Conservation (phyloP, 2,888 invertebrate species). For the Lathronympha strigana region DNA sequence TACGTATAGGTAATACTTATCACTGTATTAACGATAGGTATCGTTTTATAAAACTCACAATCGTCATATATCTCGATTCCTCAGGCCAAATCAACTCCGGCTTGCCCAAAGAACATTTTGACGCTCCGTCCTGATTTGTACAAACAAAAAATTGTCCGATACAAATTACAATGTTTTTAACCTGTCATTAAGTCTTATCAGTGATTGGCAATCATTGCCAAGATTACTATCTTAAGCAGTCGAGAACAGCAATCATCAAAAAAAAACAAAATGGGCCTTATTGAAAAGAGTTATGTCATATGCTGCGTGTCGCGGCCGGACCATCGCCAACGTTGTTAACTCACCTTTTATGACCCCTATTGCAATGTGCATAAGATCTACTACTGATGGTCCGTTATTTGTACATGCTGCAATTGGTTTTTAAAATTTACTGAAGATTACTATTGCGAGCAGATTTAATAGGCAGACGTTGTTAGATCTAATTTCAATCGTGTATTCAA, state of each 20-base stretch:
- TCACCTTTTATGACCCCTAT: no score
- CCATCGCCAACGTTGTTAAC: no score
- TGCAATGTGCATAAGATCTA: no score
- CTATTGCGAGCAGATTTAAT: constrained; percentile 12
- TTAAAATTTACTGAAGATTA: constrained; percentile 32
- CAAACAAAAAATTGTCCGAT: constrained; percentile 27
- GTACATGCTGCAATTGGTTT: constrained; percentile 16
- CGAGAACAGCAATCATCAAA: constrained; percentile 1
- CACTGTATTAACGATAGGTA: no score
- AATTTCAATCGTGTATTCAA: not conserved
- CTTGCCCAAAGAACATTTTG: no score
- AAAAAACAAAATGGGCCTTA: constrained; percentile 17
- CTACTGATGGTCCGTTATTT: no score
- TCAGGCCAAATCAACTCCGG: no score
- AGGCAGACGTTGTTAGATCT: not conserved
- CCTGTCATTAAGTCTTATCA: constrained; percentile 38
- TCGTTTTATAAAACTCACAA: no score
- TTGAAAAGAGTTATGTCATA: constrained; percentile 9
- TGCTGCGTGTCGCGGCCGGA: not conserved
- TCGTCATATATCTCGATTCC: no score
- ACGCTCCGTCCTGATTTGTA: no score
- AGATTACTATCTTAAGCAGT: constrained; percentile 45
- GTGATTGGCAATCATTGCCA: constrained; percentile 44
- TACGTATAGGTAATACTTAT: no score
- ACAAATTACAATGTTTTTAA: constrained; percentile 33